Evolutionary conservation across 1,140 invertebrate species (phyloP).

Genomic region (Drosophila nigrodunni): DNA sequence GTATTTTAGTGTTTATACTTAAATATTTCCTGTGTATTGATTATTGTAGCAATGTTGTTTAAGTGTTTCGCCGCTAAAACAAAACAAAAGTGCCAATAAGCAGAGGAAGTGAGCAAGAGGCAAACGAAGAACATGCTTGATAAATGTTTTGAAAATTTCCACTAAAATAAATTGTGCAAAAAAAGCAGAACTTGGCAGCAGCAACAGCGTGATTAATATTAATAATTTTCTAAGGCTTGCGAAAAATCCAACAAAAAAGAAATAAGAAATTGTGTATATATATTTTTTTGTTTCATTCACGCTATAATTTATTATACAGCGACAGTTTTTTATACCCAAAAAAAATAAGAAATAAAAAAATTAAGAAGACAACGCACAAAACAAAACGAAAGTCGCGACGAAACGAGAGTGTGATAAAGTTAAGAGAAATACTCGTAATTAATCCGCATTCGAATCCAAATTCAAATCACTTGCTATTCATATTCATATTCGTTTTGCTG

Average conservation of each 20-base stretch:
- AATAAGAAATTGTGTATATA: constrained; percentile 15
- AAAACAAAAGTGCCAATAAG: constrained; percentile 29
- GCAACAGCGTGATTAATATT: constrained; percentile 30
- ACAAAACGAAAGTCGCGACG: constrained; percentile 65
- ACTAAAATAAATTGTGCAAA: constrained; percentile 32
- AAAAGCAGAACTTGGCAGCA: constrained; percentile 9
- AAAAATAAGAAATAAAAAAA: constrained; percentile 33
- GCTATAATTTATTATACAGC: constrained; percentile 71
- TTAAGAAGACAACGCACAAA: constrained; percentile 48
- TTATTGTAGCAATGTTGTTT: constrained; percentile 37
- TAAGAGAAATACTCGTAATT: constrained; percentile 29
- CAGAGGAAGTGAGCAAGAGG: constrained; percentile 14
- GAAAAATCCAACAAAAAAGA: constrained; percentile 32
- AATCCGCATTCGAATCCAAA: constrained; percentile 1
- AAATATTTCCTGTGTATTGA: constrained; percentile 25
- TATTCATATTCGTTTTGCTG: neutral
- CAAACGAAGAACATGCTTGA: constrained; percentile 12
- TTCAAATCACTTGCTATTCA: constrained; percentile 23
- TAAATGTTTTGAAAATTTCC: constrained; percentile 44
- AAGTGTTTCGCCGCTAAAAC: constrained; percentile 19
- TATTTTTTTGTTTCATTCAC: constrained; percentile 36
- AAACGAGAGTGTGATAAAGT: neutral
- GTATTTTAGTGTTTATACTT: constrained; percentile 39
- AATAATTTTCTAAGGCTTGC: constrained; percentile 52
- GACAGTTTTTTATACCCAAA: constrained; percentile 60